Conservation (phyloP, 2,888 invertebrate species). For the Apotomis capreana region DNA sequence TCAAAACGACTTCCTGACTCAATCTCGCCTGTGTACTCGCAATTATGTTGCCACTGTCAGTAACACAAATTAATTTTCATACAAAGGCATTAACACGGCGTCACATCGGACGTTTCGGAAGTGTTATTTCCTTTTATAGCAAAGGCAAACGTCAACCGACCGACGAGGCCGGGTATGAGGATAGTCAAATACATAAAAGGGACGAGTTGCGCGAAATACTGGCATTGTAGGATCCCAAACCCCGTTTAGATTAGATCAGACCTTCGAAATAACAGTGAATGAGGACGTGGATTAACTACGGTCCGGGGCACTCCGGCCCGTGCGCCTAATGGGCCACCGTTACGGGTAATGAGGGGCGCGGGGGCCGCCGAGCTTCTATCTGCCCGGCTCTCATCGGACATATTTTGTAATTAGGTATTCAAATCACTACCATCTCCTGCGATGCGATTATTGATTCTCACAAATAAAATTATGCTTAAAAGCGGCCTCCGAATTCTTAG, state of each 20-base stretch:
- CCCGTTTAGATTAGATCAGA: constrained; percentile 84
- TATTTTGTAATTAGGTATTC: constrained; percentile 54
- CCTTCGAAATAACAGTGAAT: constrained; percentile 84
- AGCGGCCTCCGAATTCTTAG: not conserved
- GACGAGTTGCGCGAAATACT: constrained; percentile 80
- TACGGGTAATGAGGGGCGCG: constrained; percentile 79
- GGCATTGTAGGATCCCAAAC: constrained; percentile 81
- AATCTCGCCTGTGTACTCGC: constrained; percentile 39
- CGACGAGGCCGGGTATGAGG: constrained; percentile 66
- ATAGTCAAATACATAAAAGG: constrained; percentile 81
- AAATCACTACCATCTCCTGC: constrained; percentile 42
- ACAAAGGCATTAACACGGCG: constrained; percentile 65
- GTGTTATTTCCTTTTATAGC: constrained; percentile 77
- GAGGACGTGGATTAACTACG: constrained; percentile 84
- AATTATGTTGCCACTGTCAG: constrained; percentile 50
- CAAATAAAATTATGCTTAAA: constrained; percentile 26
- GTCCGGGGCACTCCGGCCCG: constrained; percentile 81
- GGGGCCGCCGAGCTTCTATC: constrained; percentile 60
- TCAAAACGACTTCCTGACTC: constrained; percentile 34
- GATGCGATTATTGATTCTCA: constrained; percentile 9
- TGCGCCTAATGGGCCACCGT: constrained; percentile 81
- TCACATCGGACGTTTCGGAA: constrained; percentile 73
- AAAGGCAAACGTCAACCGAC: constrained; percentile 72
- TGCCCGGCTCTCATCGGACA: constrained; percentile 57
- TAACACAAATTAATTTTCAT: constrained; percentile 68